A percentile compares a stretch with the other conserved stretches of the same genome.
Conservation (phyloP, 2,797 vertebrate genomes). For the Eupleurogrammus muticus region DNA sequence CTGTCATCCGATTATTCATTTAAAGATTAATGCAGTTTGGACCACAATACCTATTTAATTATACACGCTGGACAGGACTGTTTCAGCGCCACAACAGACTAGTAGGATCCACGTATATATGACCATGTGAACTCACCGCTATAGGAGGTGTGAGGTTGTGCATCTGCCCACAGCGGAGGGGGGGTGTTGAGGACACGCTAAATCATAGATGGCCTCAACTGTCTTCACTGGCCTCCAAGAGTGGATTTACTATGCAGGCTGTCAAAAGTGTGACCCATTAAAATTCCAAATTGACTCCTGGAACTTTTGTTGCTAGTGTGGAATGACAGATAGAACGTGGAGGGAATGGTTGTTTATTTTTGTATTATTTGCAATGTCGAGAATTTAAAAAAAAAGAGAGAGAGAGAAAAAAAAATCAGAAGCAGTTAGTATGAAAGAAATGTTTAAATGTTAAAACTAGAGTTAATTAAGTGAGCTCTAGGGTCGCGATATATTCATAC, state of each 20-base stretch:
- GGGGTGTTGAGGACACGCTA: constrained; percentile 49
- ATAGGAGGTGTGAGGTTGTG: constrained; percentile 27
- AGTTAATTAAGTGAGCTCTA: too few relatives aligned
- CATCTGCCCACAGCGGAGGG: constrained; percentile 25
- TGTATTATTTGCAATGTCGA: constrained; percentile 9
- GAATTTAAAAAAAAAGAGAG: neutral
- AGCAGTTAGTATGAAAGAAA: constrained; percentile 32
- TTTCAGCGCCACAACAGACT: constrained; percentile 41
- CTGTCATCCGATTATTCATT: constrained; percentile 76
- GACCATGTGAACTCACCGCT: constrained; percentile 33
- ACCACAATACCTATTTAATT: constrained; percentile 75
- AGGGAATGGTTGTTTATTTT: constrained; percentile 27
- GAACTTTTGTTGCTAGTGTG: constrained; percentile 47
- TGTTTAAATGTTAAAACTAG: constrained; percentile 15
- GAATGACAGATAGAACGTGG: constrained; percentile 55
- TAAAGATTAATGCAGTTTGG: constrained; percentile 68
- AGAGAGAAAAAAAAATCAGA: too few relatives aligned
- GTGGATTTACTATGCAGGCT: constrained; percentile 62
- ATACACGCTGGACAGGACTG: constrained; percentile 69
- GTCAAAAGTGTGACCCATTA: constrained; percentile 63
- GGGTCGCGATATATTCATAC: too few relatives aligned
- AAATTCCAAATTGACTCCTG: constrained; percentile 50
- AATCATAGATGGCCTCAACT: constrained; percentile 70
- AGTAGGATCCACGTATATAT: constrained; percentile 32
- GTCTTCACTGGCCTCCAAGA: constrained; percentile 46